A percentile compares a stretch with the other conserved stretches of the same genome.
phyloP scores from a whole-genome alignment of 1,140 invertebrate species.

The Pseudachorutes palmiensis region DNA sequence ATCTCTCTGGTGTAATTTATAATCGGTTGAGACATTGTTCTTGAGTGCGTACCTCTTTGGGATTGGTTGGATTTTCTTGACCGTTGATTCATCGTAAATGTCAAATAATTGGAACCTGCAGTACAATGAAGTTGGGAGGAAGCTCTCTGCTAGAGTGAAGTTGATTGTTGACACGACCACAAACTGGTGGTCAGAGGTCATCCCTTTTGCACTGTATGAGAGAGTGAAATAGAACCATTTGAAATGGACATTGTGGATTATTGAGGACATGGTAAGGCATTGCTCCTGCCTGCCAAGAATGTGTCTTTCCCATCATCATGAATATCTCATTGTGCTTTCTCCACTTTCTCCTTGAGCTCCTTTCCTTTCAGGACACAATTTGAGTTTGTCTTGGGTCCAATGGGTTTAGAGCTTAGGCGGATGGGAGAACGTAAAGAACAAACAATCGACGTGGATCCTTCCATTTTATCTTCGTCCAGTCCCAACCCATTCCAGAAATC shows the following conservation, averaged over 20 bases:
- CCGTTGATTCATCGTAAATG: slow-evolving; percentile 6
- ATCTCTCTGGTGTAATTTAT: background rate
- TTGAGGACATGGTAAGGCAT: too few relatives aligned
- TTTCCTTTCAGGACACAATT: background rate
- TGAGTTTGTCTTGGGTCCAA: background rate
- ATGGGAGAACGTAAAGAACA: background rate
- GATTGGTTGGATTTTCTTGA: background rate
- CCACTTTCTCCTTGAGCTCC: too few relatives aligned
- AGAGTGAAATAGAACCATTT: background rate
- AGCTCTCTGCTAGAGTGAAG: background rate
- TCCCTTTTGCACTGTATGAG: background rate
- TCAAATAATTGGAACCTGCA: slow-evolving; percentile 8
- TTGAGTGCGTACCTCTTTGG: background rate
- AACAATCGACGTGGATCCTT: too few relatives aligned
- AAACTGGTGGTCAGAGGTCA: background rate
- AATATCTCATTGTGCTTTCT: background rate
- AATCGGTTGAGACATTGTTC: background rate
- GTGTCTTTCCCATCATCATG: too few relatives aligned
- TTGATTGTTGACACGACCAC: background rate
- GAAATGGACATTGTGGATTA: too few relatives aligned
- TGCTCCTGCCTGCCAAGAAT: too few relatives aligned
- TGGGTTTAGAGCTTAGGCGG: background rate
- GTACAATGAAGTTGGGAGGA: background rate
- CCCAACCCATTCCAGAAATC: background rate
- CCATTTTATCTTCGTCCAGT: background rate